Evolutionary conservation across 37 sponge, comb jelly and placozoan genomes (phyloP), one percentile per base, ranked within the genome.

Genomic region (Hexactinellida sp.): DNA sequence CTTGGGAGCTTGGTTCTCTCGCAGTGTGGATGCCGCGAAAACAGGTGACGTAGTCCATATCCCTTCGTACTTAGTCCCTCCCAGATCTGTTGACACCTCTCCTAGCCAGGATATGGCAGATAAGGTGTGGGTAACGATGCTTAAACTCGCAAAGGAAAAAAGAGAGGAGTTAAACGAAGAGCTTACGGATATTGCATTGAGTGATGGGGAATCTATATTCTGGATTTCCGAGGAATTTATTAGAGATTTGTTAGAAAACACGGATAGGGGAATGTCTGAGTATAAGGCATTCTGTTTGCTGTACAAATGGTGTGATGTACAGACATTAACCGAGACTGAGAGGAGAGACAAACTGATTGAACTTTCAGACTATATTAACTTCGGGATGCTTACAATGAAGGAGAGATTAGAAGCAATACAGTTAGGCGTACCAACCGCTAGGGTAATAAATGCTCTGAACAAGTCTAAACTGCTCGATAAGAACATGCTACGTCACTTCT

Each of bases 381-480:
- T 93, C 85, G 87, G 90, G 0, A 41, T 87, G 32, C 87, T 93
- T n/a, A 91, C 88, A 5, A 36, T 91, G 1, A 87, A 89, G 23
- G 84, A 93, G 87, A 89, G 87, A 35, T 54, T 86, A 0, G 39
- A 55, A 54, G 90, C 91, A 32, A 86, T 90, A n/a, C 87, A 91
- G 84, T 39, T 1, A 37, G 91, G 93, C 1, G 87, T 93, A 36
- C 93, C 93, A 28, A 38, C 21, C 25, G 5, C 71, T n/a, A 10
- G 85, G 28, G 89, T 93, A 24, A 87, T 84, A 30, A 93, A 93
- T 88, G 91, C 89, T 52, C 71, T 93, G 38, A 89, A 93, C 54
- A 85, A 84, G 32, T 93, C 93, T 1, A 41, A 83, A 32, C 38
- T 93, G 23, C 87, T 93, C 24, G 23, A 87, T n/a, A 82, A 55